Evolutionary conservation across 2,797 vertebrate genomes (phyloP).

Genomic region (Pseudocheirus occidentalis): DNA sequence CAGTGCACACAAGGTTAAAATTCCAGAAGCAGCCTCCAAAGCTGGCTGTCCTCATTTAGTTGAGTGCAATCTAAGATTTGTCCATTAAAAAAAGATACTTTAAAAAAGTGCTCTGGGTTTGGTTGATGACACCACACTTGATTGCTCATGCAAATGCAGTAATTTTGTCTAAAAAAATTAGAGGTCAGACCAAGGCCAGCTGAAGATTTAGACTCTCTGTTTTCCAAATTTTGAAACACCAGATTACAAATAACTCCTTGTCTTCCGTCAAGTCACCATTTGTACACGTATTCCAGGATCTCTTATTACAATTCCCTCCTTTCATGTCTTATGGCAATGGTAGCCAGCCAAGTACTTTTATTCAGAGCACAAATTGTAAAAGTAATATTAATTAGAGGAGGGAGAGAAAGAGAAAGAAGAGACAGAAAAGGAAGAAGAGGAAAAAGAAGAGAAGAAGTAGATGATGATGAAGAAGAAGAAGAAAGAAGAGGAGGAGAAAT

Average conservation of each 20-base stretch:
- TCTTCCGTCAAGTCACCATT: conserved; percentile 64
- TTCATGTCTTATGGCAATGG: conserved; percentile 50
- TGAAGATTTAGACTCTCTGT: conserved; percentile 55
- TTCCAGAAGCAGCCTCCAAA: not conserved
- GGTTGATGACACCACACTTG: conserved; percentile 53
- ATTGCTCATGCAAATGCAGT: conserved; percentile 55
- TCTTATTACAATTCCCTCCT: conserved; percentile 75
- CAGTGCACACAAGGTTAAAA: not conserved
- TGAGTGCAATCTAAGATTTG: conserved; percentile 13
- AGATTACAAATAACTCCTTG: conserved; percentile 67
- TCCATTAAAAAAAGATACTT: not conserved
- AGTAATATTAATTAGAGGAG: not conserved
- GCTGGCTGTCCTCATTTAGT: not conserved
- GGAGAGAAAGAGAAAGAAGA: too few species aligned
- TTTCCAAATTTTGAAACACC: conserved; percentile 75
- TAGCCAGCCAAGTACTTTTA: conserved; percentile 76
- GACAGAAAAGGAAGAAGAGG: too few species aligned
- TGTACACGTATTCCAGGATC: conserved; percentile 55
- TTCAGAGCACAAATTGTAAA: not conserved
- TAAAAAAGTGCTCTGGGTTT: not conserved
- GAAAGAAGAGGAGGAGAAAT: too few species aligned
- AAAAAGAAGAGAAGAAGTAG: too few species aligned
- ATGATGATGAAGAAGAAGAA: too few species aligned
- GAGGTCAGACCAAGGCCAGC: conserved; percentile 66
- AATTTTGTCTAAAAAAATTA: conserved; percentile 50